A percentile compares a stretch with the other conserved stretches of the same genome.
Conservation (phyloP, 1,140 invertebrate species). For the Zaprionus camerounensis region DNA sequence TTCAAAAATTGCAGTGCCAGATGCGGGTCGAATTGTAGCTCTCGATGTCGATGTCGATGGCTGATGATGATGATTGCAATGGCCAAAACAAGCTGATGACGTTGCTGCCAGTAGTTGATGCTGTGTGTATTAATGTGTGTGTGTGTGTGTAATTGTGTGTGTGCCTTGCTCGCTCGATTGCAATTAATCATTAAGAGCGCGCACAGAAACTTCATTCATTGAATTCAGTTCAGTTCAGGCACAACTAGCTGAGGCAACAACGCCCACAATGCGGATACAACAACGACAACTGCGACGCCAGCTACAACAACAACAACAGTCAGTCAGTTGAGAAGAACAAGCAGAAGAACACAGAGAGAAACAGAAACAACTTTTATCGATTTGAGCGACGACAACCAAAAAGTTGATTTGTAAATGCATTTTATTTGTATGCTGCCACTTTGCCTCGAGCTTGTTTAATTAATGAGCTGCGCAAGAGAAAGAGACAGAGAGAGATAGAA, state of each 20-base stretch:
- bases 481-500: slow-evolving; percentile 10
- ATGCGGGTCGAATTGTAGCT: slow-evolving; percentile 36
- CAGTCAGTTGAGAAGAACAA: neutral
- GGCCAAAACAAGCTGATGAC: slow-evolving; percentile 39
- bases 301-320: slow-evolving; percentile 10
- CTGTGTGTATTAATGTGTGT: neutral
- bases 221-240: neutral
- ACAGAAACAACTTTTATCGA: slow-evolving; percentile 57
- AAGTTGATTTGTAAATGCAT: slow-evolving; percentile 73
- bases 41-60: neutral
- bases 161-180: neutral
- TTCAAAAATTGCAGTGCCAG: slow-evolving; percentile 43
- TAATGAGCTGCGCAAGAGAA: slow-evolving; percentile 48
- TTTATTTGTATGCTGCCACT: slow-evolving; percentile 69
- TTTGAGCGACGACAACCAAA: slow-evolving; percentile 43
- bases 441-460: slow-evolving; percentile 55
- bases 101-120: neutral
- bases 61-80: slow-evolving; percentile 59
- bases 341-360: neutral
- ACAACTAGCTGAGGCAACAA: slow-evolving; percentile 9
- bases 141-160: neutral
- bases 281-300: neutral
- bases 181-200: slow-evolving; percentile 49
- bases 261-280: slow-evolving; percentile 38
- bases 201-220: slow-evolving; percentile 33